Base-by-base conservation (phyloP, 2,113 vertebrate genomes). In the Bubalus kerabau region DNA sequence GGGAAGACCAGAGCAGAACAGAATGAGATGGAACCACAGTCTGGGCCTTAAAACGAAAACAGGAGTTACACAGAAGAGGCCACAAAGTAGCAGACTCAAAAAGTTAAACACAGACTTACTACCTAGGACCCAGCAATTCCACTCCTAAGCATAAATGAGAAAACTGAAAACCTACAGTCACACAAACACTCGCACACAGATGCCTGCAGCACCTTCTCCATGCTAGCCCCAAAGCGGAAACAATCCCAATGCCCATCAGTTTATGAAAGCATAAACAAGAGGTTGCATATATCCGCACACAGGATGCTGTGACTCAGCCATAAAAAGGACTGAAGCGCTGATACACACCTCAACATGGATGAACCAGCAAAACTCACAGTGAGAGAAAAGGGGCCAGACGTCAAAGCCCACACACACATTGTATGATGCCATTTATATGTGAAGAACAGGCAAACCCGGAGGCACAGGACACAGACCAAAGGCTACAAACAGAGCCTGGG, bases 241-340 rank as follows among this genome's bases (percentile, higher is more conserved):
- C 21, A 56, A 50, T 21, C 23, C 43, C 40, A 78, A 19, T 19
- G 54, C 4, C 60, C 19, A 13, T 3, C 40, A 12, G 9, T 1
- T 12, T 14, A 7, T 43, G 52, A 80, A 52, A 59, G 7, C 32
- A 54, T 52, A 40, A 71, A 59, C 87, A 60, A n/a, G 28, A 82
- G 0, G 24, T 28, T 2, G 24, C 6, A 36, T 17, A 7, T 14
- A 7, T 5, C 92, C 26, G 21, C 0, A 15, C 46, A 10, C 0
- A 40, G 84, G 32, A n/a, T 32, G 10, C 16, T 21, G 21, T 9
- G 26, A n/a, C 7, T 52, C 13, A n/a, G 30, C 50, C 94, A n/a
- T 15, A 26, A n/a, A 83, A 19, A 85, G 57, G 43, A 36, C 19
- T 2, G 36, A 30, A 40, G 71, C 16, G 13, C 16, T 30, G 50